A percentile compares a stretch with the other conserved stretches of the same genome.
Evolutionary conservation across 1,140 invertebrate genomes (phyloP).

Genomic region (Saccostrea cuccullata): DNA sequence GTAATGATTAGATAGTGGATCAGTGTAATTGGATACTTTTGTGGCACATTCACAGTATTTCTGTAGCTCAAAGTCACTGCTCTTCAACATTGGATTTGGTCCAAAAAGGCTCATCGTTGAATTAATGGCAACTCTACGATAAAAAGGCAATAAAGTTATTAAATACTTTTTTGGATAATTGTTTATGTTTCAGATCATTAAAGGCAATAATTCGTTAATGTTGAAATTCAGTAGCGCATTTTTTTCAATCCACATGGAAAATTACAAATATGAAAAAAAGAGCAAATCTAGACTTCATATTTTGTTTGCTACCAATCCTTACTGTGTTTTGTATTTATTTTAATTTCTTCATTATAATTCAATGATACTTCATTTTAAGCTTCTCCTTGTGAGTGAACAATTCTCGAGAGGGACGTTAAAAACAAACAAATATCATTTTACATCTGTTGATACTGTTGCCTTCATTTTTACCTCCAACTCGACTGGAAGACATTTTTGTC

Average conservation of each 20-base stretch:
- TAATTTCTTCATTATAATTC: neutral
- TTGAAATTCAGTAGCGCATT: too few relatives aligned
- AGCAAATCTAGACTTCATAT: too few relatives aligned
- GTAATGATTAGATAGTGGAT: neutral
- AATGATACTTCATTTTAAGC: neutral
- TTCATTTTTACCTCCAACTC: constrained; percentile 5
- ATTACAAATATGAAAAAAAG: neutral
- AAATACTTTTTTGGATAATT: too few relatives aligned
- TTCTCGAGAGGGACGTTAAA: too few relatives aligned
- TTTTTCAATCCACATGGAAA: neutral
- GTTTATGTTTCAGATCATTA: too few relatives aligned
- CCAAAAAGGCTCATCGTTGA: neutral
- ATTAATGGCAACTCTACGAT: neutral
- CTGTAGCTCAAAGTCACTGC: neutral
- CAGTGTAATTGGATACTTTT: neutral
- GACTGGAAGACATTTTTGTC: neutral
- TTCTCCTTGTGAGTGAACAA: too few relatives aligned
- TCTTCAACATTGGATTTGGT: neutral
- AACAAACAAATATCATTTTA: too few relatives aligned
- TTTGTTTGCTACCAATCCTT: too few relatives aligned
- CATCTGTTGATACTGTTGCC: neutral
- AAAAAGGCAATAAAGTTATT: neutral
- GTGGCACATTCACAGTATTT: constrained; percentile 17
- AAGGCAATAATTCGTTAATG: too few relatives aligned
- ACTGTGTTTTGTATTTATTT: neutral